Base-by-base conservation (phyloP, 2,113 vertebrate genomes). In the Thryonomys swinderianus region DNA sequence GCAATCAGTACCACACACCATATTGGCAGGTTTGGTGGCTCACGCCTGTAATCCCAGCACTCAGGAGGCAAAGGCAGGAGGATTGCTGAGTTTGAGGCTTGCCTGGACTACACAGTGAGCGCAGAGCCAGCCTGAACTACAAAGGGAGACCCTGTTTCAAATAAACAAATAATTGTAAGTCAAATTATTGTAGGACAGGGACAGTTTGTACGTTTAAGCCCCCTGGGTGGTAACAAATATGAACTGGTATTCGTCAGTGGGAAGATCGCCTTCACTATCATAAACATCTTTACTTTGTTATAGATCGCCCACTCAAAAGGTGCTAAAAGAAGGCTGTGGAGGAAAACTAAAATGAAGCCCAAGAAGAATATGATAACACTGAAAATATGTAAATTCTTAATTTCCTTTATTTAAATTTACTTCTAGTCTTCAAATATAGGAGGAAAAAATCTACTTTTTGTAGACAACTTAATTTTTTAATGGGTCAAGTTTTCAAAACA, bases 381-480 rank as follows among this genome's bases (percentile, higher is more conserved):
- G 80, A 23, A 84, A 94, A 84, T n/a, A 37, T 86, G 5, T 61
- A 69, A 94, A 57, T 90, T 84, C n/a, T 57, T 12, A 51, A 42
- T 80, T 87, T 27, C 25, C 1, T 79, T 30, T 37, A 90, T 69
- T 87, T 79, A 94, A 80, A 94, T 88, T 85, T 81, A 45, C n/a
- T 87, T 71, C 32, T 21, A 23, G 42, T 34, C 18, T 84, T 61
- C 73, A 92, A 94, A 80, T 51, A 37, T 16, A 48, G 32, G 4
- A 21, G 55, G 17, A 42, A 18, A 45, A 40, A 85, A 18, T 23
- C 11, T 88, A 90, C 34, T 34, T 51, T 78, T 82, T 87, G 25
- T 45, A 27, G 17, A 88, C 83, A 88, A 71, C 20, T 55, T 30
- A 62, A 18, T 6, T 32, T 53, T 82, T n/a, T 45, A 79, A 79